These are phyloP conservation scores for Vulpes ferrilata DNA, from an alignment of 2,113 vertebrate species.

Conservation along the genomic window DNA sequence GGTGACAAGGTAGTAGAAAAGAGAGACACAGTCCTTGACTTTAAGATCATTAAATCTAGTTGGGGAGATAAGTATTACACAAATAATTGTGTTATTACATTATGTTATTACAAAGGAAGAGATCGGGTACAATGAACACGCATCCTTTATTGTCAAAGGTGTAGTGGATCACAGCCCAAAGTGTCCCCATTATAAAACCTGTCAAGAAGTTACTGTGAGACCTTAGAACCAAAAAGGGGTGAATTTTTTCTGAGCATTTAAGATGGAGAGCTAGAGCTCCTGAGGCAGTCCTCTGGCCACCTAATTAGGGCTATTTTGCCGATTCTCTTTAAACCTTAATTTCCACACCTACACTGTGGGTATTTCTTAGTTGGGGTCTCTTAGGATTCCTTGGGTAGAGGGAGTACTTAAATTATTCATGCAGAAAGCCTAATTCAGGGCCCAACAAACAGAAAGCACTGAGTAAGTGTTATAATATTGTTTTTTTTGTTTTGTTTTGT, in stretches of 20 bases:
- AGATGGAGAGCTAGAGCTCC: background rate
- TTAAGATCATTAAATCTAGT: background rate
- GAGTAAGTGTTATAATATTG: background rate
- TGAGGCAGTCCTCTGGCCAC: too few relatives aligned
- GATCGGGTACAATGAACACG: background rate
- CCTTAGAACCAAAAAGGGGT: background rate
- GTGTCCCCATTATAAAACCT: background rate
- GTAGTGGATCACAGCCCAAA: background rate
- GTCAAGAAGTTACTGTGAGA: background rate
- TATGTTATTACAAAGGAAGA: background rate
- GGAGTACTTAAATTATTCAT: background rate
- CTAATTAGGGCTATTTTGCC: background rate
- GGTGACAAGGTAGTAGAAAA: background rate
- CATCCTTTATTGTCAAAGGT: background rate
- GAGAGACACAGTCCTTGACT: background rate
- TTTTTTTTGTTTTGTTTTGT: too few relatives aligned
- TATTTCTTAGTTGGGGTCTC: background rate
- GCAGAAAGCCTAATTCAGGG: background rate
- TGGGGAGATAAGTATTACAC: background rate
- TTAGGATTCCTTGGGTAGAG: background rate
- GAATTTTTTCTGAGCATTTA: background rate
- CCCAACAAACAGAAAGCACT: background rate
- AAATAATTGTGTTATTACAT: background rate
- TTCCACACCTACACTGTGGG: background rate
- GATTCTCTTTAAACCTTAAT: background rate